Evolutionary conservation across 2,888 invertebrate genomes (phyloP), one percentile per base, ranked within the genome.

Genomic region (Nezara viridula): DNA sequence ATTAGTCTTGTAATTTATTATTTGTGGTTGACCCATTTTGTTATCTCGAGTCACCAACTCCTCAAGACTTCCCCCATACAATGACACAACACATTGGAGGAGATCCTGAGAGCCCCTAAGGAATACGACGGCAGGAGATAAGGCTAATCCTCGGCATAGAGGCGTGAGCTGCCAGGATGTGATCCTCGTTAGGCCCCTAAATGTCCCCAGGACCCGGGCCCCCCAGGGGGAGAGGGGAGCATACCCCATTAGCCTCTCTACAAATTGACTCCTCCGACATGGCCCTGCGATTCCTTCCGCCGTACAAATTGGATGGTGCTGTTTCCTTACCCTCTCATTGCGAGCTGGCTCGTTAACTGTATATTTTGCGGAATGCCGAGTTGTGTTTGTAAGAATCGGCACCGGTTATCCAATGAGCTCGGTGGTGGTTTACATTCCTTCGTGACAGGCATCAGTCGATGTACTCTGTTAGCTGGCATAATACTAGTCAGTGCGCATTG

Each of bases 121-220:
- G 66, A 73, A 24, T 73, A 73, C 32, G 66, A 73, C 66, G 19
- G 66, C 19, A 19, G 66, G 19, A 73, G 66, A 73, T 73, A 73
- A 73, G 66, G 32, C 66, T 73, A 73, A 73, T 73, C 66, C 32
- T 9, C 32, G 9, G 21, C 9, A 37, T 16, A 3, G 66, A 73
- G 66, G 66, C 60, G 60, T 32, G 60, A 60, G 60, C 60, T 60
- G 60, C 60, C 60, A 73, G 66, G 66, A 73, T 73, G 66, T 73
- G 66, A 73, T 73, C 19, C 66, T 73, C 66, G 66, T 73, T 73
- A 73, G 66, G 9, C 16, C 32, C 60, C 37, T 73, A 73, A 73
- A 37, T 73, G 66, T 37, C 66, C 66, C 66, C 66, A 5, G 27
- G 3, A 27, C 4, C 32, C 1, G 6, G 0, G 4, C 60, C 60